phyloP scores from a whole-genome alignment of 2,797 vertebrate species.

The Ctenosaura bakeri region DNA sequence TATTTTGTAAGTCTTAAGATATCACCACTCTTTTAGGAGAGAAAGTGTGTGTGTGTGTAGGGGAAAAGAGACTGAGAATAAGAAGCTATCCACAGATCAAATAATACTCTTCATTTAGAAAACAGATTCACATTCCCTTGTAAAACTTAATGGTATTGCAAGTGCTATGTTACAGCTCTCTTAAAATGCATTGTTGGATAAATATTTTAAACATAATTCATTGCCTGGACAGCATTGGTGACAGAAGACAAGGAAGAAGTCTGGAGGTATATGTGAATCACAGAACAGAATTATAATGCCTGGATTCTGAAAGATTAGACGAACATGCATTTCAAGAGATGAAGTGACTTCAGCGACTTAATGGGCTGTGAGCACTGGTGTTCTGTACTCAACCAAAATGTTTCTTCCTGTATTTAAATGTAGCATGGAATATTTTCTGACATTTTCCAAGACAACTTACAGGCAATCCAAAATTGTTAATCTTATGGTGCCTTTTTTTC shows the following conservation, averaged over 20 bases:
- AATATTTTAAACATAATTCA: conserved; percentile 24
- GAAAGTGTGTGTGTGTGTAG: background rate
- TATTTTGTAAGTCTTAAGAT: background rate
- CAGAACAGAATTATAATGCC: background rate
- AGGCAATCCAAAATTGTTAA: background rate
- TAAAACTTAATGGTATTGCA: conserved; percentile 35
- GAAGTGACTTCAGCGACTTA: background rate
- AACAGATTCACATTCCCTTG: conserved; percentile 17
- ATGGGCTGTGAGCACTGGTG: background rate
- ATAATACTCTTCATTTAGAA: background rate
- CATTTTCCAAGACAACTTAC: background rate
- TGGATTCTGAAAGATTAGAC: conserved; percentile 38
- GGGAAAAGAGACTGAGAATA: background rate
- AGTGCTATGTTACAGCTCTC: background rate
- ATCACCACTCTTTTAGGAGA: background rate
- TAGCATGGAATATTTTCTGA: background rate
- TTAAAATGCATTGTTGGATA: conserved; percentile 36
- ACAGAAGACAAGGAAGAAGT: conserved; percentile 28
- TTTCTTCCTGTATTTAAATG: background rate
- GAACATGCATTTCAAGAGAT: conserved; percentile 35
- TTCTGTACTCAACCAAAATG: background rate
- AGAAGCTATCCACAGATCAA: background rate
- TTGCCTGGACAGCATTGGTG: background rate
- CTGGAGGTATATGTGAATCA: background rate
- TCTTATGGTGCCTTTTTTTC: background rate